Conservation (phyloP, 2,113 vertebrate genomes). For the Thomomys bottae region DNA sequence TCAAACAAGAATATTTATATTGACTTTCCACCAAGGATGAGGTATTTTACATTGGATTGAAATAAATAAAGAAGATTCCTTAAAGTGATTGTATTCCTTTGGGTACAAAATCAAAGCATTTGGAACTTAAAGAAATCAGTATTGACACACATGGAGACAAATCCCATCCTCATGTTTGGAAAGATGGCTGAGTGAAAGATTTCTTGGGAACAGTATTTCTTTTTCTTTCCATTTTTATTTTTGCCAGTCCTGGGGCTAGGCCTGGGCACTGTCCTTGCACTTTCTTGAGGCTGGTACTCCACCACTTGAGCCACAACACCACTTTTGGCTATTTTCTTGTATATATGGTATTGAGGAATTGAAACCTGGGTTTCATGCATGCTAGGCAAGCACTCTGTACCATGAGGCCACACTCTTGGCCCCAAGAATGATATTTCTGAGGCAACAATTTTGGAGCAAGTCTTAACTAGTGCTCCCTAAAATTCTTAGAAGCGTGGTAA, state of each 20-base stretch:
- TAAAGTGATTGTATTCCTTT: not conserved
- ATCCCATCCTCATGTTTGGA: not conserved
- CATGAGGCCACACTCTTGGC: too few species aligned
- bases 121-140: not conserved
- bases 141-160: not conserved
- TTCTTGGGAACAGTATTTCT: not conserved
- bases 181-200: not conserved
- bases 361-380: too few species aligned
- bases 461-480: not conserved
- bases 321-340: too few species aligned
- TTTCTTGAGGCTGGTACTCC: too few species aligned
- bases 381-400: too few species aligned
- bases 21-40: not conserved
- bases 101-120: not conserved
- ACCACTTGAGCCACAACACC: too few species aligned
- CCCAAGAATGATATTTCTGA: too few species aligned
- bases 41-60: conserved; percentile 1
- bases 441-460: not conserved
- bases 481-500: not conserved
- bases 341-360: too few species aligned
- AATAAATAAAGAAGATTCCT: not conserved
- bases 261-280: too few species aligned
- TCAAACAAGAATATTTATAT: not conserved
- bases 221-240: too few species aligned
- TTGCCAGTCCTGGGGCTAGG: too few species aligned